These are phyloP conservation scores for Mamestra configurata DNA, from an alignment of 1,140 invertebrate genomes.

Conservation along the genomic window DNA sequence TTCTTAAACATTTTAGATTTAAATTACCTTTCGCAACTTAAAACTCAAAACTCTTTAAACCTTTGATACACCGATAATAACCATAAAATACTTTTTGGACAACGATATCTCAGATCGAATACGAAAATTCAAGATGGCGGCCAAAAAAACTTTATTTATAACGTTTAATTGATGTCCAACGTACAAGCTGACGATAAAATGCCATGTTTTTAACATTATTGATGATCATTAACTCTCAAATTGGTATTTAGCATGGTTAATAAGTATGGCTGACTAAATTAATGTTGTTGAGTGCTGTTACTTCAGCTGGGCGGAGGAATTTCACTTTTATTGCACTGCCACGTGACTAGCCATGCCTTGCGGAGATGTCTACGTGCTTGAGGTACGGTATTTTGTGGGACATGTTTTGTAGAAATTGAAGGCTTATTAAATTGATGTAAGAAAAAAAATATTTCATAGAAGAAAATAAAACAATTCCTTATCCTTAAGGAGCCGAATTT, in stretches of 20 bases:
- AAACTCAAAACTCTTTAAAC: neutral
- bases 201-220: conserved; percentile 16
- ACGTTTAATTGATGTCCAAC: conserved; percentile 37
- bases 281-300: neutral
- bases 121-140: conserved; percentile 14
- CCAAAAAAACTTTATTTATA: conserved; percentile 37
- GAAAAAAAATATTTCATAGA: too few relatives aligned
- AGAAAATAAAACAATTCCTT: too few relatives aligned
- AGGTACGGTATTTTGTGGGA: neutral
- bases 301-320: neutral
- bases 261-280: conserved; percentile 35
- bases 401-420: neutral
- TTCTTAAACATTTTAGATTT: conserved; percentile 1
- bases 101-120: conserved; percentile 28
- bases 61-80: conserved; percentile 29
- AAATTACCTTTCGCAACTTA: neutral
- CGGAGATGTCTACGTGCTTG: neutral
- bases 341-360: neutral
- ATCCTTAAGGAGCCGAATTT: too few relatives aligned
- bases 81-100: conserved; percentile 40
- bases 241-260: conserved; percentile 52
- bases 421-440: too few relatives aligned
- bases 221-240: conserved; percentile 51
- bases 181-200: conserved; percentile 19
- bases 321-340: neutral